Base-by-base conservation (phyloP, 1,140 invertebrate species). In the Piezodorus guildinii region DNA sequence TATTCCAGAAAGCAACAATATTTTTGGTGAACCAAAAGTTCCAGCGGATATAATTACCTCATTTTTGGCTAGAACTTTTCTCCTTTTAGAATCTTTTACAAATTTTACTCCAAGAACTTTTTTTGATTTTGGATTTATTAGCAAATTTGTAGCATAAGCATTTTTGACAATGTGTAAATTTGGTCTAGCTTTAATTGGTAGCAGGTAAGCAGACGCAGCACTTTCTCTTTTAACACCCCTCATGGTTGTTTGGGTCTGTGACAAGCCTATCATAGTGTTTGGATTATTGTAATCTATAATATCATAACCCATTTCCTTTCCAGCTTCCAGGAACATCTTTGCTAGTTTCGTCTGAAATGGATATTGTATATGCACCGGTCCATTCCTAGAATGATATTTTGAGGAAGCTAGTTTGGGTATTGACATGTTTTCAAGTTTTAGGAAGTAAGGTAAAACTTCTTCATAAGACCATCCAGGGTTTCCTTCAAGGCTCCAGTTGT, bases 91-190 rank as follows among this genome's bases (percentile, higher is more conserved):
- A 77, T 75, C 16, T 85, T 86, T 63, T 86, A 77, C 5, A 78
- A 67, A 62, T 85, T 79, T 1, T 83, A 73, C 0, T 90, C 86
- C 86, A 43, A 80, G 81, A 0, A 85, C 86, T 70, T 79, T 80
- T 79, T 83, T 87, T 0, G 82, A 82, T 79, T 1, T 77, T 75
- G 44, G 69, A 64, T 0, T 83, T 44, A 69, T 54, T 16, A 65
- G 23, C 2, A 69, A 25, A 52, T 69, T 69, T n/a, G 56, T 68
- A 0, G 85, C 87, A 71, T 81, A 78, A 23, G 81, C 80, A 1
- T 75, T 70, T 70, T 84, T 86, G 9, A 79, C 77, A 3, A 88
- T 72, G 46, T 85, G 79, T 5, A 90, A 74, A 72, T 88, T 89
- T 15, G 70, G 72, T 54, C 86, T 77, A 56, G 76, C 71, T 45